phyloP scores from a whole-genome alignment of 2,113 vertebrate species.

The Phrynosoma platyrhinos region DNA sequence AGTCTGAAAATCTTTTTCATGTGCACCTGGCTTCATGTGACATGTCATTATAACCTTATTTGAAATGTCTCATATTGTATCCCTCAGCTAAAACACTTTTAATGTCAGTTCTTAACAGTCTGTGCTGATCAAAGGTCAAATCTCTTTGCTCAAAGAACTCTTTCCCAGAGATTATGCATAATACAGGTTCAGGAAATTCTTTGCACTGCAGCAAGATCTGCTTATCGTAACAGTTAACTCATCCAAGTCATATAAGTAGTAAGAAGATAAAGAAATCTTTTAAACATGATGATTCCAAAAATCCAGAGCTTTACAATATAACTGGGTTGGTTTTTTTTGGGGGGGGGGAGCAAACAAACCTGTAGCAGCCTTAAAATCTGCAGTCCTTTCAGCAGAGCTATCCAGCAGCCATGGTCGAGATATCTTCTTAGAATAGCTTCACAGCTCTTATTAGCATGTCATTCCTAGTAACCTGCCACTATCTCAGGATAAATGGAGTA shows the following conservation, averaged over 20 bases:
- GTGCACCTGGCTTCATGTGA: conserved; percentile 28
- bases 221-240: not conserved
- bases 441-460: not conserved
- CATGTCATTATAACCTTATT: not conserved
- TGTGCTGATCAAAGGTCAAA: conserved; percentile 17
- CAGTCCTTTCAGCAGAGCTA: not conserved
- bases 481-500: not conserved
- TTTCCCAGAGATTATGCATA: not conserved
- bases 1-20: conserved; percentile 21
- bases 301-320: not conserved
- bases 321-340: no score
- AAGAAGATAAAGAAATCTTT: not conserved
- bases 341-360: not conserved
- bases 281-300: not conserved
- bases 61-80: conserved; percentile 14
- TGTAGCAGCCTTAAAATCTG: not conserved
- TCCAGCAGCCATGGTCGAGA: not conserved
- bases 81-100: conserved; percentile 12
- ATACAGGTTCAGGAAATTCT: conserved; percentile 7
- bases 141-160: not conserved
- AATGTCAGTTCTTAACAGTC: not conserved
- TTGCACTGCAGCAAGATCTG: not conserved
- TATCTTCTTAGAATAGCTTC: not conserved
- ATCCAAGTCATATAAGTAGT: not conserved
- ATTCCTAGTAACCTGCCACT: not conserved